Conservation (phyloP, 2,888 invertebrate genomes). For the Chrysomela aeneicollis region DNA sequence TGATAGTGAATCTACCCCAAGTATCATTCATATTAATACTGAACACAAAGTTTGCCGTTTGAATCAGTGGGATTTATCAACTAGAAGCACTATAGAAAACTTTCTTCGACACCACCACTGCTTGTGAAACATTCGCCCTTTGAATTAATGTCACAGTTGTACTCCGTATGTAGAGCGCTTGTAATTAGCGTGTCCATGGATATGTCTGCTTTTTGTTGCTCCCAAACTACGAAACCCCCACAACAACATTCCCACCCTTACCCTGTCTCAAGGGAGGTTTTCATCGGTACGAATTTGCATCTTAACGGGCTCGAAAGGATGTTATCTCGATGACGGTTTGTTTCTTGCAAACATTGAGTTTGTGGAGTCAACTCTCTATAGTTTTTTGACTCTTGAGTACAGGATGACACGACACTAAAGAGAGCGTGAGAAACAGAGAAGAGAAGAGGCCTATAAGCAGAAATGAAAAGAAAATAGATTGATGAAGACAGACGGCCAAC, state of each 20-base stretch:
- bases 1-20: too few species aligned
- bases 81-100: background rate
- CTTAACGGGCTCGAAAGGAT: constrained; percentile 40
- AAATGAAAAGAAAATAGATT: too few species aligned
- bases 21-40: too few species aligned
- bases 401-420: too few species aligned
- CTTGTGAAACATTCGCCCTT: constrained; percentile 55
- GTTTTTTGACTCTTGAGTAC: background rate
- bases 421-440: too few species aligned
- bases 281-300: constrained; percentile 35
- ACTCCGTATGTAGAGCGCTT: constrained; percentile 62
- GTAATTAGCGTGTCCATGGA: constrained; percentile 63
- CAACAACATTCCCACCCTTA: background rate
- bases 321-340: constrained; percentile 44
- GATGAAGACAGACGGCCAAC: too few species aligned
- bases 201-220: constrained; percentile 60
- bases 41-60: too few species aligned
- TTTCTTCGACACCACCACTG: constrained; percentile 21
- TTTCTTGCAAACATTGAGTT: constrained; percentile 37
- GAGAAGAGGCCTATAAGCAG: too few species aligned
- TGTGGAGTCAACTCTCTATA: background rate
- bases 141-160: constrained; percentile 62
- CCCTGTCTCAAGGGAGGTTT: constrained; percentile 43
- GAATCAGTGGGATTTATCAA: too few species aligned
- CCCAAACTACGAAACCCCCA: background rate